Conservation (phyloP, 2,113 vertebrate genomes). For the Parus major region DNA sequence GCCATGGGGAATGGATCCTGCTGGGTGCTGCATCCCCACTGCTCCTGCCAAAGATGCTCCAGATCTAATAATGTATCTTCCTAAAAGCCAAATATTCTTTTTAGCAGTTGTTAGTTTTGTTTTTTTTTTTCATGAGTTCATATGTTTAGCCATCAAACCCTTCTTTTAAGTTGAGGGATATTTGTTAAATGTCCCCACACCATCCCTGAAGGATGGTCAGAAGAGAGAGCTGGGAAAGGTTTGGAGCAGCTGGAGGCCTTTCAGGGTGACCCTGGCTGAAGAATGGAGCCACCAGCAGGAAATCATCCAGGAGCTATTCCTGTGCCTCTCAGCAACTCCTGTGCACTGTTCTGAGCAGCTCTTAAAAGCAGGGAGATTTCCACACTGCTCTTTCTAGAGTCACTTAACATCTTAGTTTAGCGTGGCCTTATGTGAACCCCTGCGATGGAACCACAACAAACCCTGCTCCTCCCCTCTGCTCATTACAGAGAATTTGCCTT, state of each 20-base stretch:
- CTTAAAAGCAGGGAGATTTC: not conserved
- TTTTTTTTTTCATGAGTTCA: not conserved
- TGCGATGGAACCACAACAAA: not conserved
- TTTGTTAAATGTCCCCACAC: not conserved
- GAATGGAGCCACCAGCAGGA: not conserved
- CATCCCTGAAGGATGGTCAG: not conserved
- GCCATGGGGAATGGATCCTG: not conserved
- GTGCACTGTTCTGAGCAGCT: not conserved
- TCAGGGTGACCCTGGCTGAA: not conserved
- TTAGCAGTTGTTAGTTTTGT: not conserved
- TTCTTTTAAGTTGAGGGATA: not conserved
- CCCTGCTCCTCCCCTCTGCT: not conserved
- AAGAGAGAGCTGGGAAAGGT: not conserved
- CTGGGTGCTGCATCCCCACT: not conserved
- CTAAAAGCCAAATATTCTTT: not conserved
- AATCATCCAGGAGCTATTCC: not conserved
- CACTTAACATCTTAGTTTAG: not conserved
- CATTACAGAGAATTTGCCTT: not conserved
- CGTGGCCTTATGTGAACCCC: not conserved
- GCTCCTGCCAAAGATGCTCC: not conserved
- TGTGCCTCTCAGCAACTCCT: not conserved
- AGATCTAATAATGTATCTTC: rapidly evolving
- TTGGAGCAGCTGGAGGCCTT: not conserved
- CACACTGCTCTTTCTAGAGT: not conserved
- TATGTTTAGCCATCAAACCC: not conserved